Evolutionary conservation across 2,797 vertebrate species (phyloP), one percentile per base, ranked within the genome.

Genomic region (Orientallactaga sibirica): DNA sequence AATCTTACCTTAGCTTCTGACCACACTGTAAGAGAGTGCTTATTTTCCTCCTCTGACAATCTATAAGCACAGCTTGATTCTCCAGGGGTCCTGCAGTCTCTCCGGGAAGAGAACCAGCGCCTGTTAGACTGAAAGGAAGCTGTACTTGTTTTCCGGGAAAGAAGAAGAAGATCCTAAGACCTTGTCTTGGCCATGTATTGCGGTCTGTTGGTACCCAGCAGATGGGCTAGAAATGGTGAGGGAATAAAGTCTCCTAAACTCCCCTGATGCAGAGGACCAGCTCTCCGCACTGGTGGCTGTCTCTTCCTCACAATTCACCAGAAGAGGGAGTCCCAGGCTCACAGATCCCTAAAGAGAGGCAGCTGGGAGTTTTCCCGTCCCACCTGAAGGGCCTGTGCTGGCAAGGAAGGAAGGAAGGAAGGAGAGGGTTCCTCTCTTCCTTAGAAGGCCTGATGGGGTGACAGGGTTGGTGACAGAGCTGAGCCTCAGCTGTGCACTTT

Each of bases 281-380:
- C 73, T 10, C 27, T 75, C 66, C 0, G 1, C 25, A 37, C 43
- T 12, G 83, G 67, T 1, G 1, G 15, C 15, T 0, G 9, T 0
- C 71, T 64, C 5, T 14, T 94, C 82, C 58, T 74, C 55, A 55
- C 19, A 5, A 61, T 88, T 96, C 48, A 62, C 96, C 97, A 95
- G 95, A 85, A 97, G 97, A 85, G 96, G 97, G 97, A 90, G 96
- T 92, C 62, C 20, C 1, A 70, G 86, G 48, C 90, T 90, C 94
- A 88, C 6, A 2, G 67, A 96, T 94, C 61, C 73, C 62, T 33
- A 11, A 83, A 89, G 41, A 93, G 55, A 55, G 74, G 29, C 9
- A 2, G 24, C 41, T 43, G 84, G 29, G 29, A 41, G 8, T 71
- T 48, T 43, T 2, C 82, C 55, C 27, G 11, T 3, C 15, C 55